phyloP scores from a whole-genome alignment of 2,888 invertebrate genomes.

The Euzophera pinguis region DNA sequence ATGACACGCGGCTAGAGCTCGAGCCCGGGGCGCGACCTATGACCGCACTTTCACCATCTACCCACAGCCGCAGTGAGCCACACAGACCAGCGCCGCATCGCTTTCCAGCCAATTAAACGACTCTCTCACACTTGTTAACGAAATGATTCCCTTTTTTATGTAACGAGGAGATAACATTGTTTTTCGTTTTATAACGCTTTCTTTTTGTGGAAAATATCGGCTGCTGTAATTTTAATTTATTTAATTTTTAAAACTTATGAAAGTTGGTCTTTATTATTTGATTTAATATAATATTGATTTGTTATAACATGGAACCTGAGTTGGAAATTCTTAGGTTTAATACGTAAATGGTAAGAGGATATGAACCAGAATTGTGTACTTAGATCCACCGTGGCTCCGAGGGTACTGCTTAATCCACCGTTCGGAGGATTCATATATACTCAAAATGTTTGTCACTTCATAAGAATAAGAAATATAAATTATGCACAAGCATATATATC shows the following conservation, averaged over 20 bases:
- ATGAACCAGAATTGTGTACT: too few species aligned
- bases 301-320: too few species aligned
- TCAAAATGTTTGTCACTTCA: too few species aligned
- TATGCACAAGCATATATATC: too few species aligned
- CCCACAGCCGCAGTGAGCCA: conserved; percentile 27
- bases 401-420: too few species aligned
- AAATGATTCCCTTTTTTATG: conserved; percentile 16
- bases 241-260: not conserved
- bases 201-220: not conserved
- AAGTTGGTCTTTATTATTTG: too few species aligned
- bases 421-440: too few species aligned
- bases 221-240: not conserved
- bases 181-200: conserved; percentile 4
- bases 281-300: too few species aligned
- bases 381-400: too few species aligned
- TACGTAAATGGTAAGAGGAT: too few species aligned
- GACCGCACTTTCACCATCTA: conserved; percentile 56
- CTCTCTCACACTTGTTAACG: conserved; percentile 17
- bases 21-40: conserved; percentile 39
- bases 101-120: conserved; percentile 36
- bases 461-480: too few species aligned
- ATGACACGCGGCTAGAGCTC: conserved; percentile 22
- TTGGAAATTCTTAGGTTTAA: too few species aligned
- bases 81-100: conserved; percentile 18
- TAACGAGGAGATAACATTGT: conserved; percentile 15